phyloP scores from a whole-genome alignment of 2,113 vertebrate genomes.

The Mobula hypostoma region DNA sequence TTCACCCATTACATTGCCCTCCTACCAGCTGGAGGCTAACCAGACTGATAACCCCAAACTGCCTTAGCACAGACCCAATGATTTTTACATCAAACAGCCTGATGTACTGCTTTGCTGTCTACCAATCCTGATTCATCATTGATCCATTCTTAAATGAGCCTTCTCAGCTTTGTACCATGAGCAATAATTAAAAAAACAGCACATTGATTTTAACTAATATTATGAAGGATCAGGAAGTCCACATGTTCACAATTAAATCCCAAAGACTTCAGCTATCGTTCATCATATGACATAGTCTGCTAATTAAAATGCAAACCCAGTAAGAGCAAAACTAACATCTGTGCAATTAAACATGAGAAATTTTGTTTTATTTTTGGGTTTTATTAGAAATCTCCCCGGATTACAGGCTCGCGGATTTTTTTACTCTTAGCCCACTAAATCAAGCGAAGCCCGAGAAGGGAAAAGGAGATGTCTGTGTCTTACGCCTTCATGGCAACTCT shows the following conservation, averaged over 20 bases:
- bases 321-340: constrained; percentile 62
- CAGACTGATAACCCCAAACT: constrained; percentile 85
- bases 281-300: constrained; percentile 62
- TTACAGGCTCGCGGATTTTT: background rate
- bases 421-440: background rate
- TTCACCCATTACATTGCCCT: constrained; percentile 88
- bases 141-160: constrained; percentile 97
- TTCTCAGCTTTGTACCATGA: constrained; percentile 99
- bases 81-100: constrained; percentile 99
- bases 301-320: constrained; percentile 58
- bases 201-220: constrained; percentile 99
- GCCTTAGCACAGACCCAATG: constrained; percentile 87
- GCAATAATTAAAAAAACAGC: constrained; percentile 99
- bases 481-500: background rate
- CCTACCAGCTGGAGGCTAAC: constrained; percentile 96
- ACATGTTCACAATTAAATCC: constrained; percentile 92
- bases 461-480: background rate
- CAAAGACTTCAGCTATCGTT: constrained; percentile 62
- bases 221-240: constrained; percentile 98
- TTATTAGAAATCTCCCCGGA: constrained; percentile 61
- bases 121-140: constrained; percentile 97
- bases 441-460: background rate
- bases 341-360: constrained; percentile 66
- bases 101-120: constrained; percentile 92
- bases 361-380: constrained; percentile 61